Evolutionary conservation across 2,797 vertebrate species (phyloP).

Genomic region (Gallinago stenura): DNA sequence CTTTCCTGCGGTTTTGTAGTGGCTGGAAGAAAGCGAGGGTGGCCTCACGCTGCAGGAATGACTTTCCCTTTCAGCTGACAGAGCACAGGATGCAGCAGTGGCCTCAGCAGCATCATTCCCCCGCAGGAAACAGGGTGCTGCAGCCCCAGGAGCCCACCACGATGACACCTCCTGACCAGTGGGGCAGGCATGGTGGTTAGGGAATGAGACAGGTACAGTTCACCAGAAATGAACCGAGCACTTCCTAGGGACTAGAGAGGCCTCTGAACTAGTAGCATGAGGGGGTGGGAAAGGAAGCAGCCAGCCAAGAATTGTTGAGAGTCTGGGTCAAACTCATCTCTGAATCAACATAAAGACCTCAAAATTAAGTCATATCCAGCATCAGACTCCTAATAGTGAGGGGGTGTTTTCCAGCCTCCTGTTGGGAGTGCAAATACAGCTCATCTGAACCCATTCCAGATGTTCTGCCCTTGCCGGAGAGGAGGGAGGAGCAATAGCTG

Average conservation of each 20-base stretch:
- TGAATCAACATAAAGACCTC: neutral
- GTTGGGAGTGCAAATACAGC: neutral
- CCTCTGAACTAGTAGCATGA: neutral
- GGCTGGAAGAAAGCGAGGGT: neutral
- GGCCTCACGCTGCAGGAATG: neutral
- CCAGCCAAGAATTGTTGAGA: neutral
- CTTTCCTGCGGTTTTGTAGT: neutral
- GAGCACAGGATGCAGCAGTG: neutral
- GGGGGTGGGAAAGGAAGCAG: neutral
- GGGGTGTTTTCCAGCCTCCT: neutral
- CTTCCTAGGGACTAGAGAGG: neutral
- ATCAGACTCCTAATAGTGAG: neutral
- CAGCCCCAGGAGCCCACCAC: neutral
- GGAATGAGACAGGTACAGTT: neutral
- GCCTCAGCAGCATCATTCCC: neutral
- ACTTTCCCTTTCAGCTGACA: neutral
- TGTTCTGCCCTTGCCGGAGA: neutral
- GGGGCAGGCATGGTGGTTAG: rapidly evolving
- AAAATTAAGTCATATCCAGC: neutral
- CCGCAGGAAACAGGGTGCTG: neutral
- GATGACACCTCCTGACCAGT: rapidly evolving
- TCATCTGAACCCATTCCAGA: neutral
- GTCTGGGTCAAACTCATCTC: neutral
- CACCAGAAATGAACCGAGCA: neutral
- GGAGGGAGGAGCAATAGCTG: neutral